phyloP scores from a whole-genome alignment of 1,140 invertebrate genomes.

The Babylonia areolata region DNA sequence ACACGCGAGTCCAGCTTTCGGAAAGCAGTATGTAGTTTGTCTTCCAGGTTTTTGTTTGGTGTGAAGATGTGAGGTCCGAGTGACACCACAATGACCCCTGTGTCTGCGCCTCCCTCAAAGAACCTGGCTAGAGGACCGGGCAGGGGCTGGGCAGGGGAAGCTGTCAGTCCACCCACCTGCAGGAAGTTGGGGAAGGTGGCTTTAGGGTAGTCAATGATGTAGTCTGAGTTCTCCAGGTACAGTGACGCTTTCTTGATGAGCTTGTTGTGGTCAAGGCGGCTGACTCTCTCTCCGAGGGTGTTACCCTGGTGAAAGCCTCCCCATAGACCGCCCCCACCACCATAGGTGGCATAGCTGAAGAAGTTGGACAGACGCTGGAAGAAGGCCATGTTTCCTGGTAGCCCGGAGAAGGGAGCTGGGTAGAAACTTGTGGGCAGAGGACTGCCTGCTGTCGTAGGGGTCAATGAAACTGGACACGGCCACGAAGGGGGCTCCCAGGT shows the following conservation, averaged over 20 bases:
- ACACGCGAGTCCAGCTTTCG: slow-evolving; percentile 33
- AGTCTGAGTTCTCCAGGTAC: slow-evolving; percentile 51
- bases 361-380: slow-evolving; percentile 21
- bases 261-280: neutral
- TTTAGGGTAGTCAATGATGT: slow-evolving; percentile 51
- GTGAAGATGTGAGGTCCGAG: slow-evolving; percentile 43
- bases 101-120: slow-evolving; percentile 26
- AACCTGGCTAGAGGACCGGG: slow-evolving; percentile 38
- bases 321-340: neutral
- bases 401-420: neutral
- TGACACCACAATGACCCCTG: slow-evolving; percentile 51
- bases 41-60: slow-evolving; percentile 23
- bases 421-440: slow-evolving; percentile 32
- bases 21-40: slow-evolving; percentile 43
- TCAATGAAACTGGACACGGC: neutral
- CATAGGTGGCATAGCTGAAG: slow-evolving; percentile 6
- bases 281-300: neutral
- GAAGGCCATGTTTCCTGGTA: slow-evolving; percentile 24
- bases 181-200: slow-evolving; percentile 52
- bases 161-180: slow-evolving; percentile 50
- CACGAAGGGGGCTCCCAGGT: slow-evolving; percentile 12
- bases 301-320: slow-evolving; percentile 22
- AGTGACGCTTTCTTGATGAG: slow-evolving; percentile 40
- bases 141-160: slow-evolving; percentile 33
- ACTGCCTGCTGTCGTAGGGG: neutral